Evolutionary conservation across 2,113 vertebrate species (phyloP).

Genomic region (Callopanchax toddi): DNA sequence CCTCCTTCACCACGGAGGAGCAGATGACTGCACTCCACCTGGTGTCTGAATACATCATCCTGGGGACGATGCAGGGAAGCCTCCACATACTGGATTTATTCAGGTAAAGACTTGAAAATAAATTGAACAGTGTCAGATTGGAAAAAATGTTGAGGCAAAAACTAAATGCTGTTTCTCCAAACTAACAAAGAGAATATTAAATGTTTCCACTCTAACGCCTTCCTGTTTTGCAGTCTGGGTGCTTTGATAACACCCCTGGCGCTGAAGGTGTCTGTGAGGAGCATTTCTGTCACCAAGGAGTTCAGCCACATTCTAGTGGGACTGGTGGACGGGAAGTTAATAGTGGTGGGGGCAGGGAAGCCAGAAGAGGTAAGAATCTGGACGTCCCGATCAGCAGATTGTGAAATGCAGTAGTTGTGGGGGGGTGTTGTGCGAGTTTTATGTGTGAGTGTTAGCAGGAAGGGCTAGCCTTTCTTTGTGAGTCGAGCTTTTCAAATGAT

Average conservation of each 20-base stretch:
- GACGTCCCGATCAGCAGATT: conserved; percentile 22
- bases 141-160: too few species aligned
- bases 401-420: background rate
- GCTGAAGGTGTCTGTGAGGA: conserved; percentile 89
- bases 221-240: conserved; percentile 76
- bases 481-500: conserved; percentile 49
- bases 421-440: conserved; percentile 15
- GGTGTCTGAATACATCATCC: conserved; percentile 86
- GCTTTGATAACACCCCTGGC: conserved; percentile 78
- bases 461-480: conserved; percentile 16
- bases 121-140: too few species aligned
- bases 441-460: conserved; percentile 8
- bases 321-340: conserved; percentile 93
- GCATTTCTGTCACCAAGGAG: conserved; percentile 94
- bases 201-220: background rate
- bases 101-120: conserved; percentile 74
- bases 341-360: conserved; percentile 94
- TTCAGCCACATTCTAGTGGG: conserved; percentile 94
- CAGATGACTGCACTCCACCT: conserved; percentile 86
- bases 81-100: conserved; percentile 84
- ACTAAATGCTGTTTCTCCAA: too few species aligned
- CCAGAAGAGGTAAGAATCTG: conserved; percentile 87
- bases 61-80: conserved; percentile 84
- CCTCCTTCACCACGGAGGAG: conserved; percentile 83
- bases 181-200: too few species aligned